Evolutionary conservation across 2,888 invertebrate genomes (phyloP).

Genomic region (Standfussiana lucernea): DNA sequence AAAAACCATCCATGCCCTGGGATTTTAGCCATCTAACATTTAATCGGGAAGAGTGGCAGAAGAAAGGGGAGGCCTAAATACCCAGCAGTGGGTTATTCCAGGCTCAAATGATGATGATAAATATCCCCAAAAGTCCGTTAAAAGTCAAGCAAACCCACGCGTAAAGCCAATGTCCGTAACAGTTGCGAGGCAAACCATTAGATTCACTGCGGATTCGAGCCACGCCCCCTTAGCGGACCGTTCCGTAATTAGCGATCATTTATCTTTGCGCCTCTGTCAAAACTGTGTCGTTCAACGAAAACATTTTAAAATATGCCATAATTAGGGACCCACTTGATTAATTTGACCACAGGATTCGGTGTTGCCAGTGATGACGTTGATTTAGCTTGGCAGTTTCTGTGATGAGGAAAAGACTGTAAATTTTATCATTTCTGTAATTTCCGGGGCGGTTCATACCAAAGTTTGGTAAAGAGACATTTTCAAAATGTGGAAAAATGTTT

Average conservation of each 20-base stretch:
- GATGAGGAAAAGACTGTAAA: background rate
- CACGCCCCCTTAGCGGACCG: conserved; percentile 77
- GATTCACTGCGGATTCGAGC: conserved; percentile 69
- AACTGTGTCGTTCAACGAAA: conserved; percentile 87
- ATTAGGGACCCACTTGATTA: conserved; percentile 84
- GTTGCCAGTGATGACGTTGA: conserved; percentile 40
- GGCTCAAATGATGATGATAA: background rate
- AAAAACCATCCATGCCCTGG: background rate
- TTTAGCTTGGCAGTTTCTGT: conserved; percentile 2
- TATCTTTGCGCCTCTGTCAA: conserved; percentile 88
- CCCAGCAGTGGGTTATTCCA: background rate
- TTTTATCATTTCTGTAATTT: background rate
- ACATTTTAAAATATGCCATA: conserved; percentile 86
- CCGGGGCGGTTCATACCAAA: background rate
- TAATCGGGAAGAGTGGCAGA: background rate
- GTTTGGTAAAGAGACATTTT: background rate
- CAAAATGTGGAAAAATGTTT: background rate
- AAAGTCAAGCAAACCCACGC: conserved; percentile 34
- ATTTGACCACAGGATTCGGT: conserved; percentile 75
- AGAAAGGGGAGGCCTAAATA: background rate
- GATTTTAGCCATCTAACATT: background rate
- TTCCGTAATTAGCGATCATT: conserved; percentile 86
- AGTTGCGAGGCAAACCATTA: conserved; percentile 64
- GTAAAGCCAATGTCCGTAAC: conserved; percentile 39
- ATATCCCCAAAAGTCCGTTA: conserved; percentile 16